Conservation (phyloP, 2,113 vertebrate species). For the Colinus virginianus region DNA sequence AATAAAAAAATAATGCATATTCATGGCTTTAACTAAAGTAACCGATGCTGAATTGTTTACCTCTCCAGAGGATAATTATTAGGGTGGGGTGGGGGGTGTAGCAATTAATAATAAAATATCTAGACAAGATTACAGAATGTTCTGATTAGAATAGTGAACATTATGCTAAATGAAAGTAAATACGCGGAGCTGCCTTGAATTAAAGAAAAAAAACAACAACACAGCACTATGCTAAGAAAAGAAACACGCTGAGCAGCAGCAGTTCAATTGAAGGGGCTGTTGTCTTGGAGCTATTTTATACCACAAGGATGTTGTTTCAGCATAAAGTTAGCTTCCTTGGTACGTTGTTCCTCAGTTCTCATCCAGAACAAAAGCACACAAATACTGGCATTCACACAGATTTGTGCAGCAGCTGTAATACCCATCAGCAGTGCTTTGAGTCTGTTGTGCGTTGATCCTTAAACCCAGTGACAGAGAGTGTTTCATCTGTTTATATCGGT, state of each 20-base stretch:
- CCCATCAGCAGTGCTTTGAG: not conserved
- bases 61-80: slow-evolving; percentile 48
- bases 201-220: not conserved
- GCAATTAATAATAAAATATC: slow-evolving; percentile 65
- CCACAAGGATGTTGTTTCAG: not conserved
- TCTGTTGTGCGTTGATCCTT: not conserved
- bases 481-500: slow-evolving; percentile 16
- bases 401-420: not conserved
- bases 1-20: slow-evolving; percentile 70
- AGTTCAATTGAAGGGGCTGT: not conserved
- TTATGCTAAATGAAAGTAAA: slow-evolving; percentile 44
- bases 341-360: not conserved
- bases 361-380: accelerated
- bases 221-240: not conserved
- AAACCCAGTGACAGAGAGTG: accelerated
- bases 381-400: not conserved
- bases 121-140: slow-evolving; percentile 32
- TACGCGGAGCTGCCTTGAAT: slow-evolving; percentile 20
- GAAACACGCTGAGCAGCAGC: not conserved
- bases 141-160: slow-evolving; percentile 57
- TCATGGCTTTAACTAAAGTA: slow-evolving; percentile 51
- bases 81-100: slow-evolving; percentile 11
- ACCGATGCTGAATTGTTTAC: slow-evolving; percentile 43
- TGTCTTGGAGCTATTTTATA: not conserved
- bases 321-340: not conserved